Conservation (phyloP, 2,113 vertebrate species). For the Chauna torquata region DNA sequence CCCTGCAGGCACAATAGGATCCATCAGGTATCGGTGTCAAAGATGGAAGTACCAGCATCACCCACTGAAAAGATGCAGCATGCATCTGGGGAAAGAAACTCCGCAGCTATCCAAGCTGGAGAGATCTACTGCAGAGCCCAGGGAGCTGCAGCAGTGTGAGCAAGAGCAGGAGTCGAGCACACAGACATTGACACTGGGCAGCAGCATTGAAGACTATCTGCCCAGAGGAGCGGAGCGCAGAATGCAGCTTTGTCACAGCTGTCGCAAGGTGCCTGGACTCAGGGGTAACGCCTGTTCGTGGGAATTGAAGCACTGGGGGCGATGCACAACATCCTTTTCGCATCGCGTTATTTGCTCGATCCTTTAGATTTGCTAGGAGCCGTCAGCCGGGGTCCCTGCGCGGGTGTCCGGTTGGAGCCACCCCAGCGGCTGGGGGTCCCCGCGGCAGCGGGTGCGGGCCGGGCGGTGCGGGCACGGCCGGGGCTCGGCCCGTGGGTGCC, state of each 20-base stretch:
- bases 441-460: neutral
- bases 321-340: neutral
- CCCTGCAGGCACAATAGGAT: neutral
- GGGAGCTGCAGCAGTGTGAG: neutral
- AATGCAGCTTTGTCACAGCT: neutral
- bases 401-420: neutral
- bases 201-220: neutral
- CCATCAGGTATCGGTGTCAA: neutral
- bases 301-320: neutral
- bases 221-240: neutral
- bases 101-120: neutral
- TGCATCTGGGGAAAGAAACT: neutral
- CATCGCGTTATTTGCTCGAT: neutral
- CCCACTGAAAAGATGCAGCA: neutral
- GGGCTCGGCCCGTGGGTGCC: conserved; percentile 41
- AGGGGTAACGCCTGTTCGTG: fast-evolving
- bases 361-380: neutral
- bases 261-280: neutral
- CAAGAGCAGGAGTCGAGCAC: neutral
- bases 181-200: fast-evolving
- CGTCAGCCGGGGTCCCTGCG: neutral
- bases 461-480: neutral
- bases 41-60: neutral
- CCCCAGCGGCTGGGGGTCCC: neutral
- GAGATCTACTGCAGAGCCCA: neutral